Base-by-base conservation (phyloP, 1,140 invertebrate species). In the Nebria ingens region DNA sequence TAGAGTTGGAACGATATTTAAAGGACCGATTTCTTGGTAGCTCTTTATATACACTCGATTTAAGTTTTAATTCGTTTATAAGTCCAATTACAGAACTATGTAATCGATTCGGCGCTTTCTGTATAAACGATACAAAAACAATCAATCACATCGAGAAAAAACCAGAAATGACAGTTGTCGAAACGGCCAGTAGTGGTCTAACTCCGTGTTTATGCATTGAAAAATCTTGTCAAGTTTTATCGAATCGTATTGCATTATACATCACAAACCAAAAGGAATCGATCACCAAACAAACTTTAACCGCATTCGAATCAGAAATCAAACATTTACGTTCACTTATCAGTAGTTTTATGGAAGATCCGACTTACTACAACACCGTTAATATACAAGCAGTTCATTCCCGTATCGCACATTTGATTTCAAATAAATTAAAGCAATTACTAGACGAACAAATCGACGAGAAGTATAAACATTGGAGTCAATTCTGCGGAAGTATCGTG, bases 1-100 rank as follows among this genome's bases (percentile, higher is more conserved):
- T 68, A 0, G 73, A 82, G 25, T 67, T 96, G 0, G 90, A 96
- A 70, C 76, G 78, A 19, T 86, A 87, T 73, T 55, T 6, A 17
- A 45, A 45, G 17, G 17, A 45, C 17, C 40, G 40, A 4, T 45
- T 45, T 17, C 6, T 45, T 3, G 17, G 17, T 45, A 17, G 40
- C 17, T 11, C 15, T 12, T 4, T 45, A 17, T n/a, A n/a, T n/a
- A n/a, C n/a, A n/a, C n/a, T n/a, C n/a, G n/a, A n/a, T n/a, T n/a
- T n/a, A n/a, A n/a, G n/a, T n/a, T 45, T 17, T 4, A 45, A 45
- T 12, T 45, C 40, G 40, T 45, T 17, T 17, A 54, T 53, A 0
- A 80, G 78, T 63, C 76, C 79, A 0, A 77, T 82, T 22, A 73
- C 73, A 2, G 77, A 79, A 58, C 64, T 82, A 17, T 82, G 79